A percentile compares a stretch with the other conserved stretches of the same genome.
Conservation (phyloP, 2,113 vertebrate genomes). For the Otus sunia region DNA sequence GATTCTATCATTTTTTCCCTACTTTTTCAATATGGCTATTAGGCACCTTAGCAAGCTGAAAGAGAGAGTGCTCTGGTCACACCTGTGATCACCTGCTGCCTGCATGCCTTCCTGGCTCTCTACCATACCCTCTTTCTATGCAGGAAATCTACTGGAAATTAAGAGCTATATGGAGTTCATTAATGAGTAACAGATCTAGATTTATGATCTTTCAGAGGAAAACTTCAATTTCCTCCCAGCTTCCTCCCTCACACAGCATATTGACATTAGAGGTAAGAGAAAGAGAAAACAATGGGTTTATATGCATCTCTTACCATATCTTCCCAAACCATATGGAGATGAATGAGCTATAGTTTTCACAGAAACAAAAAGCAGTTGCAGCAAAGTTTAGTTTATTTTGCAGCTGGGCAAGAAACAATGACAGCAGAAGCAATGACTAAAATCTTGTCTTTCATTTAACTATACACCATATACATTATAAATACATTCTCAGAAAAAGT, state of each 20-base stretch:
- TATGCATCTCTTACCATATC: neutral
- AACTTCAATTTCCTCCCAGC: slow-evolving; percentile 58
- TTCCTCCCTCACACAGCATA: neutral
- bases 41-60: neutral
- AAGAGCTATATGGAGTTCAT: slow-evolving; percentile 1
- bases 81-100: fast-evolving
- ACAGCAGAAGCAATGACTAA: neutral
- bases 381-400: neutral
- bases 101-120: neutral
- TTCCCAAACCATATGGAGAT: neutral
- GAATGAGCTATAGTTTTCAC: neutral
- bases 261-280: slow-evolving; percentile 8
- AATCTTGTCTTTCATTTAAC: neutral
- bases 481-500: neutral
- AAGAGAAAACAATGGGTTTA: neutral
- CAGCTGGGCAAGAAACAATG: neutral
- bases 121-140: neutral
- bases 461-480: neutral
- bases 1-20: neutral
- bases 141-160: neutral
- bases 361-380: neutral
- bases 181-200: slow-evolving; percentile 60
- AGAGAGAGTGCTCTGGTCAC: neutral
- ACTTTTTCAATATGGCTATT: neutral
- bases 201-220: slow-evolving; percentile 43